A percentile compares a stretch with the other conserved stretches of the same genome.
Evolutionary conservation across 2,113 vertebrate species (phyloP).

Genomic region (Probosciger aterrimus): DNA sequence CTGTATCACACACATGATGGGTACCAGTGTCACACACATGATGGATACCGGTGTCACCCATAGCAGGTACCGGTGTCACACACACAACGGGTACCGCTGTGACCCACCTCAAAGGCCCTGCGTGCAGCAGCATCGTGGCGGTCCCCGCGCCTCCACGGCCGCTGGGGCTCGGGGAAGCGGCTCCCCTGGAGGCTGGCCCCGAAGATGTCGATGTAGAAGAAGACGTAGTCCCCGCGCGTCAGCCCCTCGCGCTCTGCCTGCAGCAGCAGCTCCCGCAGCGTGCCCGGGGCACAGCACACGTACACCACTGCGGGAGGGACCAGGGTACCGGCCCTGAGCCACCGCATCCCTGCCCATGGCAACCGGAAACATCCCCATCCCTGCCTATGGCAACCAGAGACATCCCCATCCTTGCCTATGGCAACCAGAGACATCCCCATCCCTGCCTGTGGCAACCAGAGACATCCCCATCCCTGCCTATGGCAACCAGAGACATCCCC

Average conservation of each 20-base stretch:
- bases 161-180: conserved; percentile 16
- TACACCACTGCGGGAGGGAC: conserved; percentile 81
- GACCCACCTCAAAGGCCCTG: conserved; percentile 83
- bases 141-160: conserved; percentile 85
- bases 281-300: conserved; percentile 83
- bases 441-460: no score
- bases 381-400: no score
- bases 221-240: conserved; percentile 81
- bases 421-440: background rate
- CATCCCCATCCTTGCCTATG: background rate
- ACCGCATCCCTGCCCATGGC: rapidly evolving
- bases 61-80: no score
- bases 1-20: no score
- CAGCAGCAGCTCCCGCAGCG: conserved; percentile 87
- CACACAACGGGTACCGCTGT: no score
- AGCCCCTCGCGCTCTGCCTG: conserved; percentile 76
- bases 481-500: background rate
- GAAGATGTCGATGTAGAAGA: conserved; percentile 91
- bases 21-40: no score
- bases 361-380: no score
- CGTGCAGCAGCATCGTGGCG: conserved; percentile 74
- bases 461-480: no score
- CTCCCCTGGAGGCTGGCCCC: conserved; percentile 78
- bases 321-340: background rate
- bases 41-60: no score